Conservation (phyloP, 2,888 invertebrate species). For the Bombylius major region DNA sequence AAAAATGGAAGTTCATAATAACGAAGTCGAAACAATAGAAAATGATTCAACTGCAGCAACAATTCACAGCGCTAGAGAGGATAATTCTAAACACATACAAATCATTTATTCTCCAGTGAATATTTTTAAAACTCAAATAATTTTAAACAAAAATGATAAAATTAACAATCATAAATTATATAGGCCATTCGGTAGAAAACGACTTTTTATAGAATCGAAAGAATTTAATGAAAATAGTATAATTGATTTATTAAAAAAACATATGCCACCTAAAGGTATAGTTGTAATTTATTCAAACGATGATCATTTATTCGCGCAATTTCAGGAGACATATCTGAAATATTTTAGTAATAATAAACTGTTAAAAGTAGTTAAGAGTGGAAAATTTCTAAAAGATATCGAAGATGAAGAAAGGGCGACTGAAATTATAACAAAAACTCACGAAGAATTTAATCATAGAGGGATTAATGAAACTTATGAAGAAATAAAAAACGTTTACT, state of each 20-base stretch:
- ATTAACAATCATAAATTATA: slow-evolving; percentile 2
- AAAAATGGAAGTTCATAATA: neutral
- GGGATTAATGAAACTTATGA: too few relatives aligned
- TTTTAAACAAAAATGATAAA: slow-evolving; percentile 1
- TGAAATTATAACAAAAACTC: too few relatives aligned
- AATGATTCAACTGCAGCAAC: neutral
- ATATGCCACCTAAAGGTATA: slow-evolving; percentile 5
- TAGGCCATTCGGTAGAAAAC: slow-evolving; percentile 2
- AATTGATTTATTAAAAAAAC: neutral
- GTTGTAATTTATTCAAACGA: too few relatives aligned
- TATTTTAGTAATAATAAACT: too few relatives aligned
- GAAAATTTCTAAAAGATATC: too few relatives aligned
- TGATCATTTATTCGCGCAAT: neutral
- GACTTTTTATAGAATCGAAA: slow-evolving; percentile 6
- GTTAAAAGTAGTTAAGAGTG: too few relatives aligned
- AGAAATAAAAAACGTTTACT: too few relatives aligned
- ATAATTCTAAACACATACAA: slow-evolving; percentile 1
- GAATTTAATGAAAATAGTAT: neutral
- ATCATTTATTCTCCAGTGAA: slow-evolving; percentile 3
- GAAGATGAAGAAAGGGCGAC: too few relatives aligned
- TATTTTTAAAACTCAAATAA: slow-evolving; percentile 7
- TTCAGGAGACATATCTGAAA: too few relatives aligned
- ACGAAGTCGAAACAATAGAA: neutral
- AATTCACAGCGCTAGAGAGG: slow-evolving; percentile 4
- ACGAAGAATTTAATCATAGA: too few relatives aligned